Percentiles rank a stretch among this genome's conserved stretches.
These are phyloP conservation scores for Galerucella nymphaeae DNA, from an alignment of 2,888 invertebrate genomes.

Conservation along the genomic window DNA sequence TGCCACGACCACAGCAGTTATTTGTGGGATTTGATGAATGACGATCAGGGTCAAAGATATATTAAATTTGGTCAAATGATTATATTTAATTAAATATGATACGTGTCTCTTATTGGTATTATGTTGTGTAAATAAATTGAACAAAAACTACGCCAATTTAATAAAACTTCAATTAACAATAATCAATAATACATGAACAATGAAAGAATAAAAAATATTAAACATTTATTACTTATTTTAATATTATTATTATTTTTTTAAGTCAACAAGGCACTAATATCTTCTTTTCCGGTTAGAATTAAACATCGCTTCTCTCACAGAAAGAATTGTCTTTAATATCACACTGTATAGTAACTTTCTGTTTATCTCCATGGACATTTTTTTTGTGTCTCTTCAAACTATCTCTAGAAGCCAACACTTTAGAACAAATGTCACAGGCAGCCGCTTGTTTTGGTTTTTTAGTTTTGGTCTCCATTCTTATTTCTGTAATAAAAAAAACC, in stretches of 20 bases:
- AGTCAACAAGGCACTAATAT: conserved; percentile 40
- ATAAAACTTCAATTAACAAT: no score
- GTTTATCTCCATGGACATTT: conserved; percentile 69
- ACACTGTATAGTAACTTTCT: conserved; percentile 61
- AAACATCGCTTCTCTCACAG: not conserved
- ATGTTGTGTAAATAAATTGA: not conserved
- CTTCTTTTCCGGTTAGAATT: conserved; percentile 21
- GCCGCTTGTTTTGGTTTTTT: conserved; percentile 42
- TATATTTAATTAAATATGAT: no score
- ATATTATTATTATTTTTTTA: conserved; percentile 8
- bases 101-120: no score
- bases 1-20: conserved; percentile 19
- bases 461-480: conserved; percentile 9
- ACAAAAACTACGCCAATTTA: no score
- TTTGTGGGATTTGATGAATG: conserved; percentile 29
- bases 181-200: no score
- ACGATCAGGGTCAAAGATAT: conserved; percentile 17
- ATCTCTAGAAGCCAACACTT: conserved; percentile 58
- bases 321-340: conserved; percentile 2
- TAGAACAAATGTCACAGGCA: conserved; percentile 59
- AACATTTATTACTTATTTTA: not conserved
- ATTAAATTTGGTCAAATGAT: not conserved
- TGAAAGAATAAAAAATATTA: no score
- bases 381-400: conserved; percentile 60
- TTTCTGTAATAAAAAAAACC: not conserved